phyloP scores from a whole-genome alignment of 30 jellyfish, hydroid and myxozoan genomes.

The Cassiopea xamachana region DNA sequence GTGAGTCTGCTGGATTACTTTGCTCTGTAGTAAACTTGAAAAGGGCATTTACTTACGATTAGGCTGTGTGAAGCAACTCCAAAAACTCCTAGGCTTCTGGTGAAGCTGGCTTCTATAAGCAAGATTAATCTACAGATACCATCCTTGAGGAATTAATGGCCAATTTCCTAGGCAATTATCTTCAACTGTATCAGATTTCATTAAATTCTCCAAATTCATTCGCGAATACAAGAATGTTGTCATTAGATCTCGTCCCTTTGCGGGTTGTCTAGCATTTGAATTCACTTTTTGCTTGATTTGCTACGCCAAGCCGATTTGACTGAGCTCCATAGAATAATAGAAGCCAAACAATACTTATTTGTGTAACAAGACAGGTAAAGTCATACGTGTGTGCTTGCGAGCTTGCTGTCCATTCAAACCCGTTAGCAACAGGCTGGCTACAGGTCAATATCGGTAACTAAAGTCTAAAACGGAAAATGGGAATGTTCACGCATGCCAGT shows the following conservation, averaged over 20 bases:
- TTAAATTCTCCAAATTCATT: too few relatives aligned
- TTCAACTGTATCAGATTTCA: not conserved
- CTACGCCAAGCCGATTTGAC: constrained; percentile 23
- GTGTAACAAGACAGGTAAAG: constrained; percentile 42
- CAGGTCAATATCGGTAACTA: not conserved
- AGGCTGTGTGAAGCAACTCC: too few relatives aligned
- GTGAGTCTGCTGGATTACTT: too few relatives aligned
- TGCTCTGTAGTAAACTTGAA: too few relatives aligned
- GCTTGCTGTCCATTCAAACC: constrained; percentile 20
- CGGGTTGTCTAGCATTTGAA: not conserved
- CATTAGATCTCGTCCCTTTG: not conserved
- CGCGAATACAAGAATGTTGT: too few relatives aligned
- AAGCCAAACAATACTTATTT: constrained; percentile 11
- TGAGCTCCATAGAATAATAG: not conserved
- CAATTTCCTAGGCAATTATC: not conserved
- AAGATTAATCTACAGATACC: not conserved
- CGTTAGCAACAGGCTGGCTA: constrained; percentile 15
- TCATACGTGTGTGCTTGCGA: not conserved
- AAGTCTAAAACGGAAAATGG: not conserved
- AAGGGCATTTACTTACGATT: too few relatives aligned
- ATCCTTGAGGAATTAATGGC: not conserved
- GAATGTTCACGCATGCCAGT: not conserved
- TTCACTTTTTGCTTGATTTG: not conserved
- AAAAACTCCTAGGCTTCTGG: too few relatives aligned
- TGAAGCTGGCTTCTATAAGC: too few relatives aligned